Evolutionary conservation across 1,140 invertebrate species (phyloP).

Genomic region (Dendroctonus ponderosae): DNA sequence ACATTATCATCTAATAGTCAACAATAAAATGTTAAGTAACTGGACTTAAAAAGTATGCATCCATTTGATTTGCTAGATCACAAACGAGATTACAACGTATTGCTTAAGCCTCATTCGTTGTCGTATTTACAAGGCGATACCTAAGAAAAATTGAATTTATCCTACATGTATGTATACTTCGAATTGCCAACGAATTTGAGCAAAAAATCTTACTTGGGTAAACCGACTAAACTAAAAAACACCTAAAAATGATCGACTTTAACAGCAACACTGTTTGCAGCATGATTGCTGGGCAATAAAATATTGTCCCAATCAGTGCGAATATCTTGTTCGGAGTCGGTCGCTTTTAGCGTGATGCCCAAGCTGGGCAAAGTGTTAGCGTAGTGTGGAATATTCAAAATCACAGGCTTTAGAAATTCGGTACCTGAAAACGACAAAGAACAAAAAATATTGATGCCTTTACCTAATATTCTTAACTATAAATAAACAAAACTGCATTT

Average conservation of each 20-base stretch:
- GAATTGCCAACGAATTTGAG: too few relatives aligned
- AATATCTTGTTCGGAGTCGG: slow-evolving; percentile 70
- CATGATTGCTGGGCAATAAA: slow-evolving; percentile 72
- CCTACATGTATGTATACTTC: too few relatives aligned
- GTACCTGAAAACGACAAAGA: slow-evolving; percentile 55
- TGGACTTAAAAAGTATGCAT: background rate
- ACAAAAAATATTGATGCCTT: background rate
- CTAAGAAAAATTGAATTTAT: background rate
- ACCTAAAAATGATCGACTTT: slow-evolving; percentile 84
- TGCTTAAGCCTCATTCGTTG: slow-evolving; percentile 1
- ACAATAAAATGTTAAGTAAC: background rate
- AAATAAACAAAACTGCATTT: background rate
- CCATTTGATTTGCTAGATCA: slow-evolving; percentile 20
- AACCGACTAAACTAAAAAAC: slow-evolving; percentile 2
- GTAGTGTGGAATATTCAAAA: slow-evolving; percentile 76
- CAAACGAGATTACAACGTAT: slow-evolving; percentile 13
- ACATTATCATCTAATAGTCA: too few relatives aligned
- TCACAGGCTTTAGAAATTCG: slow-evolving; percentile 82
- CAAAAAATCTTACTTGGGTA: background rate
- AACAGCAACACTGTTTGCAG: slow-evolving; percentile 80
- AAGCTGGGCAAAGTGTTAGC: slow-evolving; percentile 69
- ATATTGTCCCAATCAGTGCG: slow-evolving; percentile 74
- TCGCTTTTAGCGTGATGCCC: slow-evolving; percentile 74
- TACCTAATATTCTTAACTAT: background rate
- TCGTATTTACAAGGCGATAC: background rate